Evolutionary conservation across 2,113 vertebrate species (phyloP), one percentile per base, ranked within the genome.

Genomic region (Catagonus wagneri): DNA sequence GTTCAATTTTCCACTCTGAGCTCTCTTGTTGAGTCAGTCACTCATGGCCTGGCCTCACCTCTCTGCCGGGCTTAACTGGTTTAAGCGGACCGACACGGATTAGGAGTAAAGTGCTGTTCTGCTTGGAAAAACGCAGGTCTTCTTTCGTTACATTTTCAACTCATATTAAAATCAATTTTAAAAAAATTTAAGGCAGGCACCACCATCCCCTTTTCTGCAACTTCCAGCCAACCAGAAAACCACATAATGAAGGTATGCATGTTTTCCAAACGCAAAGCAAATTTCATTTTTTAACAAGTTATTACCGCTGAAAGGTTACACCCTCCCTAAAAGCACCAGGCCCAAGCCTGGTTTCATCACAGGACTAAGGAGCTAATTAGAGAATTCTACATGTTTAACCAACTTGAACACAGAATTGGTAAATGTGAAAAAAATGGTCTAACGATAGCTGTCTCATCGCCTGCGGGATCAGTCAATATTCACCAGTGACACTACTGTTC

Each of bases 51-150:
- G 44, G 88, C 11, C 89, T 20, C 61, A 27, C 14, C 39, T 78
- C 54, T 69, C 5, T 78, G 19, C 6, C 23, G 50, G 1, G 58
- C 87, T 81, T 80, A 72, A 90, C 25, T 88, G 3, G 12, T 13
- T 68, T 10, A 9, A 60, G 8, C 29, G 6, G n/a, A 87, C 1
- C 86, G 72, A 94, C 95, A 89, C 20, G 16, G 23, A 91, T 86
- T 92, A 97, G 0, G 27, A 92, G 0, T 23, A 79, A 95, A 89
- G 3, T 9, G 63, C 1, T 20, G 3, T 86, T 96, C 88, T 95
- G 17, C 22, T 96, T 92, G 91, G 61, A 93, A 60, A 95, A 92
- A 93, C 44, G 9, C 9, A 84, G 36, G 6, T 3, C 22, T 63
- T 39, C 83, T 97, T 89, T 68, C 1, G 83, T 69, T 54, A 12